Evolutionary conservation across 2,888 invertebrate genomes (phyloP).

Genomic region (Ectropis crepuscularia): DNA sequence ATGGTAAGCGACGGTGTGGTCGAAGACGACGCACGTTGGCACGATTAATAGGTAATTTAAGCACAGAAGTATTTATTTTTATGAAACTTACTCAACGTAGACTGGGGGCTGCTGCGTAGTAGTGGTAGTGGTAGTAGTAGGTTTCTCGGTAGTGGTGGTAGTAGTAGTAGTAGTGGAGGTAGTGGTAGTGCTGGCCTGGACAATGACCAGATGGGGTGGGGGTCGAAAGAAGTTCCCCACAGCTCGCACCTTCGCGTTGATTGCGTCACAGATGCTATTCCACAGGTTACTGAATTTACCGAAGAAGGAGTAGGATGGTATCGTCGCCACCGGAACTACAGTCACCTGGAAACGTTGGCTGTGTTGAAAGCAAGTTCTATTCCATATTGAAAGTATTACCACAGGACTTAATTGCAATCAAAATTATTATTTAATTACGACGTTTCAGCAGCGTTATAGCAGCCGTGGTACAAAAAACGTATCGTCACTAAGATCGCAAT

Average conservation of each 20-base stretch:
- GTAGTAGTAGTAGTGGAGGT: conserved; percentile 17
- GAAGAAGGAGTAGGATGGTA: conserved; percentile 8
- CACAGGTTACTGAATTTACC: conserved; percentile 22
- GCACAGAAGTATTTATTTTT: too few species aligned
- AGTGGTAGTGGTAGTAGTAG: conserved; percentile 12
- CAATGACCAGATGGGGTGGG: conserved; percentile 19
- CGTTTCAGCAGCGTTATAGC: too few species aligned
- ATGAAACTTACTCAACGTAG: conserved; percentile 26
- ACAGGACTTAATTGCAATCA: too few species aligned
- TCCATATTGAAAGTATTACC: background rate
- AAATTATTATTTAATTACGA: too few species aligned
- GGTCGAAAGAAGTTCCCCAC: conserved; percentile 29
- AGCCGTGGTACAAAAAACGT: too few species aligned
- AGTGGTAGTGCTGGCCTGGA: conserved; percentile 16
- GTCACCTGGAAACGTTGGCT: conserved; percentile 12
- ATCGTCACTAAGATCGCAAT: too few species aligned
- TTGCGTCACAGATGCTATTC: conserved; percentile 21
- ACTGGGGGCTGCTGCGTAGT: conserved; percentile 3
- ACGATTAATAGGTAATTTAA: too few species aligned
- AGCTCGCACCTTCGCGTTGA: conserved; percentile 33
- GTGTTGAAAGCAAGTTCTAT: background rate
- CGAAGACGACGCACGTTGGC: too few species aligned
- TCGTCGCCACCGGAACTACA: conserved; percentile 17
- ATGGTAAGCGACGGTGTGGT: too few species aligned
- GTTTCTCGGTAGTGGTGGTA: conserved; percentile 17